Percentiles rank a stretch among this genome's conserved stretches.
These are phyloP conservation scores for Adelges cooleyi DNA, from an alignment of 1,140 invertebrate species.

Conservation along the genomic window DNA sequence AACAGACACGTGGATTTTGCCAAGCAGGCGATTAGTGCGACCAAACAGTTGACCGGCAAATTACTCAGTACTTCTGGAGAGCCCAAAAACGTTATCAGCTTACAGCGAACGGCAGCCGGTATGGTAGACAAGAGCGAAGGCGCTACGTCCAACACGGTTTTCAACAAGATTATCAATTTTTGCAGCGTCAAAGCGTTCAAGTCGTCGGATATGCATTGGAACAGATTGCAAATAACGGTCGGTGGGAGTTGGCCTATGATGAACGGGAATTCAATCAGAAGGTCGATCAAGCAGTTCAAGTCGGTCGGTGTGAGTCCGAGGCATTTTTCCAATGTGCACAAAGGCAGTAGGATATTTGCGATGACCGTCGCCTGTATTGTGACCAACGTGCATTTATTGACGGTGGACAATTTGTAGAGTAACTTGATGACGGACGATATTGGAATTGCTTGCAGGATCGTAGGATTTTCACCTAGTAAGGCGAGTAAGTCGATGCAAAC, in stretches of 20 bases:
- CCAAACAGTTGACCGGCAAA: no score
- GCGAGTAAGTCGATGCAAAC: neutral
- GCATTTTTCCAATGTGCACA: neutral
- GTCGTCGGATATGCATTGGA: neutral
- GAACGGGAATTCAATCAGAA: neutral
- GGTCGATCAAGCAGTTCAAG: neutral
- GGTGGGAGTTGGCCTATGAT: neutral
- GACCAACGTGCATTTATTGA: neutral
- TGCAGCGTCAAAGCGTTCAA: neutral
- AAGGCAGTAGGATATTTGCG: neutral
- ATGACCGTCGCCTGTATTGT: neutral
- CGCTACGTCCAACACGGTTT: neutral
- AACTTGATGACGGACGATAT: neutral
- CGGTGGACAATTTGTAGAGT: neutral
- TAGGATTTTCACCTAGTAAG: neutral
- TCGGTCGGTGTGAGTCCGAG: neutral
- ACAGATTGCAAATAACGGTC: neutral
- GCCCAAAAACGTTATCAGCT: neutral
- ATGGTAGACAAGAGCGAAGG: neutral
- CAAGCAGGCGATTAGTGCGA: no score
- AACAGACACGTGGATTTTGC: no score
- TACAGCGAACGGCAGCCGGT: neutral
- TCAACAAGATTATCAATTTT: neutral
- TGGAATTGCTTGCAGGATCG: neutral
- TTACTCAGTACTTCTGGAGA: neutral